Evolutionary conservation across 2,113 vertebrate genomes (phyloP), one percentile per base, ranked within the genome.

Genomic region (Centropristis striata): DNA sequence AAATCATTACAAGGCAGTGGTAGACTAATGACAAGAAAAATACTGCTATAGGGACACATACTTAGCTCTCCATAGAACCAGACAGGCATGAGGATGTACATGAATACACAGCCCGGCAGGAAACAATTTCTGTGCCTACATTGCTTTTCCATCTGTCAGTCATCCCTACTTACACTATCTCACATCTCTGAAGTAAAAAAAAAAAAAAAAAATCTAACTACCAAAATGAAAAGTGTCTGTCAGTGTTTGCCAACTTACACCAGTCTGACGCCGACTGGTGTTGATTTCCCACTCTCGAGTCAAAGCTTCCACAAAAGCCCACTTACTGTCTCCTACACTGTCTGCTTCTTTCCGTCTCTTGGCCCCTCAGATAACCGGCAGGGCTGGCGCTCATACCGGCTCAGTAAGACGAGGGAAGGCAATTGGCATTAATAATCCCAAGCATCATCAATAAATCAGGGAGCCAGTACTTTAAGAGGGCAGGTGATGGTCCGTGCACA

Each of bases 371-470:
- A 76, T 57, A 55, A 44, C 70, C 12, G 55, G 23, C 27, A 57
- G 64, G 16, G 37, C 3, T 6, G 46, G 28, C 16, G 64, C 69
- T 69, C 36, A 61, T 59, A 47, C 49, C 71, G 49, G 67, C 61
- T 75, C 61, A 32, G 81, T 68, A 50, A 71, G 70, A 28, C 6
- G 39, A 49, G 72, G 55, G 41, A 32, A 37, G 61, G 54, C 11
- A 8, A 72, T 73, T 84, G 67, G 80, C 55, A 84, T 84, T 84
- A 85, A 83, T 84, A 91, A 91, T 83, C 72, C 51, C 59, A 46
- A 21, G 57, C 46, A 27, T 86, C 84, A 91, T 92, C 88, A 88
- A 92, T 90, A 91, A 90, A 91, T 88, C 87, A 91, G 70, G 5
- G 7, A 32, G 27, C 23, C 16, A 37, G 69, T 76, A 54, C 75